Conservation (phyloP, 1,140 invertebrate species). For the Pygmarrhopalites habei region DNA sequence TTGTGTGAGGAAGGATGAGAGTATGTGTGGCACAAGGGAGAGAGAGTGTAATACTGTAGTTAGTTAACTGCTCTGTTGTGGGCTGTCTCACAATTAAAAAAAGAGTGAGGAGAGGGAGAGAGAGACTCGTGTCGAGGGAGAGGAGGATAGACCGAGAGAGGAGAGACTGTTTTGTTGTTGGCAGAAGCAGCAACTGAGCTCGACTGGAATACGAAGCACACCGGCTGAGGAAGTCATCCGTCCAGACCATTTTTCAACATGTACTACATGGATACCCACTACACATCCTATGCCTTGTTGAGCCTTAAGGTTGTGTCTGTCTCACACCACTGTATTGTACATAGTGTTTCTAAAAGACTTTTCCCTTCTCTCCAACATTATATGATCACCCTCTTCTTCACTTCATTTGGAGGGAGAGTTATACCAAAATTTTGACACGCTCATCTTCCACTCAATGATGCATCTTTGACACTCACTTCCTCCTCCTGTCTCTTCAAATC, state of each 20-base stretch:
- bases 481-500: too few species aligned
- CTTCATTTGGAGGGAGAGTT: not conserved
- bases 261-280: not conserved
- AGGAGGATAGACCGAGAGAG: too few species aligned
- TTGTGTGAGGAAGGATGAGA: not conserved
- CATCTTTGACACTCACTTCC: too few species aligned
- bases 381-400: not conserved
- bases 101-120: not conserved
- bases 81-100: too few species aligned
- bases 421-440: too few species aligned
- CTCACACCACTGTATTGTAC: not conserved
- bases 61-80: too few species aligned
- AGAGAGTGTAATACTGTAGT: too few species aligned
- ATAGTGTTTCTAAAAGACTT: not conserved
- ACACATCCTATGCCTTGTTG: not conserved
- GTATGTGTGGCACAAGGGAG: not conserved
- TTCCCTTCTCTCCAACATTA: not conserved
- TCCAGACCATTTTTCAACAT: not conserved
- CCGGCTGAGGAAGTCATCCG: constrained; percentile 6
- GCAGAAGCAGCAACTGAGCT: not conserved
- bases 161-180: too few species aligned
- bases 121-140: not conserved
- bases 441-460: too few species aligned
- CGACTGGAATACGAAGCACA: not conserved
- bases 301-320: not conserved